Percentiles rank a stretch among this genome's conserved stretches.
These are phyloP conservation scores for Periplaneta americana DNA, from an alignment of 1,140 invertebrate genomes.

Conservation along the genomic window DNA sequence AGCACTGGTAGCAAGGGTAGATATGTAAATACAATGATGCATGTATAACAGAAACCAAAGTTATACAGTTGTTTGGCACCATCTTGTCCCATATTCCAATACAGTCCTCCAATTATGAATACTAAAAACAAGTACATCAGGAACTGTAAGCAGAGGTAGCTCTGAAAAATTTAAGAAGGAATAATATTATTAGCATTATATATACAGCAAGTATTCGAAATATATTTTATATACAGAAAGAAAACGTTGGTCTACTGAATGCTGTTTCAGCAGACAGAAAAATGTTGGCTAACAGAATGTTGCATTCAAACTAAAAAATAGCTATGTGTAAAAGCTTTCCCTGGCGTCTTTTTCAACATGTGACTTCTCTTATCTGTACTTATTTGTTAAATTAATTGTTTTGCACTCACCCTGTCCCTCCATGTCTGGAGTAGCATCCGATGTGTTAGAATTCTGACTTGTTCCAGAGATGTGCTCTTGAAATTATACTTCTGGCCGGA, in stretches of 20 bases:
- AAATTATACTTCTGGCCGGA: conserved; percentile 39
- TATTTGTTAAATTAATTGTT: neutral
- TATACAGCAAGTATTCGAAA: no score
- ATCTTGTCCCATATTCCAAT: conserved; percentile 64
- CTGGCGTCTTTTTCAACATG: no score
- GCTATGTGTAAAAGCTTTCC: no score
- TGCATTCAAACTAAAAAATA: no score
- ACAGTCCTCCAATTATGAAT: conserved; percentile 60
- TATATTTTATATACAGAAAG: no score
- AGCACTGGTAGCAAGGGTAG: conserved; percentile 74
- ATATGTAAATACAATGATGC: conserved; percentile 69
- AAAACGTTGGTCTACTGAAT: no score
- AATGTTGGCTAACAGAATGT: no score
- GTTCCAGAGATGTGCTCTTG: conserved; percentile 50
- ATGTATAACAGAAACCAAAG: conserved; percentile 75
- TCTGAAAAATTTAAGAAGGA: conserved; percentile 45
- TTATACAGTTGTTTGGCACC: conserved; percentile 75
- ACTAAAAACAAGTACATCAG: conserved; percentile 62
- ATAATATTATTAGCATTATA: no score
- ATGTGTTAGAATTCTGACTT: conserved; percentile 57
- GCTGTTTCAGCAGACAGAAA: no score
- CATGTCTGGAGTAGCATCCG: conserved; percentile 66
- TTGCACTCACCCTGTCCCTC: conserved; percentile 58
- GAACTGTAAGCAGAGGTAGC: conserved; percentile 61
- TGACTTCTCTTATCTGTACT: no score